phyloP scores from a whole-genome alignment of 53 echinoderm and acorn worm genomes.

The Zoroaster sp. region DNA sequence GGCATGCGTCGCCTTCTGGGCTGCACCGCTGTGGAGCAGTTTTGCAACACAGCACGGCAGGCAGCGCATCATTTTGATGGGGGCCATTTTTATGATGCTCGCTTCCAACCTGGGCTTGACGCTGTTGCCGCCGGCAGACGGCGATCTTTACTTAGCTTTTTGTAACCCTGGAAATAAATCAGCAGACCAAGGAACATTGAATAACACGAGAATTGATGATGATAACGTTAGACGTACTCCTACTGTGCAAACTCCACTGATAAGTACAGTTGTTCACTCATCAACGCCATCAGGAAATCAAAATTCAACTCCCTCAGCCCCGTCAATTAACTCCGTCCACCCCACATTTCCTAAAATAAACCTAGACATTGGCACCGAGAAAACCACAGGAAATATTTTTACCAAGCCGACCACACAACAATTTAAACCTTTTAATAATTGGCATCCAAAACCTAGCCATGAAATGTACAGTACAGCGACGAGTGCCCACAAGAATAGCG shows the following conservation, averaged over 20 bases:
- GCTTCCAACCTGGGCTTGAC: slow-evolving; percentile 75
- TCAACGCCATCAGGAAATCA: background rate
- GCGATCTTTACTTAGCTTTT: slow-evolving; percentile 23
- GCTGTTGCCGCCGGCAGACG: slow-evolving; percentile 65
- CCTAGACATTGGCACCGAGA: background rate
- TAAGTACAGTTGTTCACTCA: background rate
- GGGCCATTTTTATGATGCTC: slow-evolving; percentile 65
- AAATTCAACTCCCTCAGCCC: background rate
- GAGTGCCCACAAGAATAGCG: background rate
- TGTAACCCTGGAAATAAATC: slow-evolving; percentile 11
- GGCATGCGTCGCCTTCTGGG: slow-evolving; percentile 62
- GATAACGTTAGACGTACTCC: background rate
- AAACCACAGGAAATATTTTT: background rate
- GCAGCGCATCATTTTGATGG: slow-evolving; percentile 67
- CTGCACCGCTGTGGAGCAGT: slow-evolving; percentile 71
- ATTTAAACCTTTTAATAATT: background rate
- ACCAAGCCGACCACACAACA: background rate
- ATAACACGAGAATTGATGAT: background rate
- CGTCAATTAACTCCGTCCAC: background rate
- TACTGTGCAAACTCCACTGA: background rate
- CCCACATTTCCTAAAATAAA: background rate
- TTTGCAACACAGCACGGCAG: slow-evolving; percentile 63
- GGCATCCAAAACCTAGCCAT: background rate
- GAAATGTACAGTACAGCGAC: background rate
- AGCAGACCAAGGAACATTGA: background rate